Evolutionary conservation across 2,888 invertebrate genomes (phyloP), one percentile per base, ranked within the genome.

Genomic region (Nemotelus pantherinus): DNA sequence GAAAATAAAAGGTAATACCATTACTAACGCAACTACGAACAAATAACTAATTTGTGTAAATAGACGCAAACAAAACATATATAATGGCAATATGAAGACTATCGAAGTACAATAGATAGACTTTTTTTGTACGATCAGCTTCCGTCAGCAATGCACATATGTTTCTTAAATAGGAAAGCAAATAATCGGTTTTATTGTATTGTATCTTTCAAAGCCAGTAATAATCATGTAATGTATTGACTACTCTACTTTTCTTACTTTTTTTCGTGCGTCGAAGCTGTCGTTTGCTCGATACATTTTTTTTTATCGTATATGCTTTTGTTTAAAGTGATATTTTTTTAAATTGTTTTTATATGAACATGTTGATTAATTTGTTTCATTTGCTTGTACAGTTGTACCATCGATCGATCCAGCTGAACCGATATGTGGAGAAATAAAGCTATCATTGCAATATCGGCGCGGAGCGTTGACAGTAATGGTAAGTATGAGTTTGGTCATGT

Each of bases 401-500:
- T 41, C 67, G 48, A 25, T 68, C 9, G 68, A 77, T 58, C 68
- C 67, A 77, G 47, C 77, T 67, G 77, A 77, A 77, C 67, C 88
- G 82, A 86, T 90, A 79, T 90, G 91, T 81, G 95, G 95, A 2
- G 92, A 94, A 86, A 89, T 96, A 75, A 95, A 94, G 86, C 86
- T 95, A 79, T 93, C 94, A 39, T 87, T 95, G 80, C 92, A 93
- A 84, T 95, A 94, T 86, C 91, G 92, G 81, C 90, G 93, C 80
- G 93, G 92, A 70, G 90, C 92, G 6, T 89, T 96, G 76, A 91
- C 91, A 80, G 92, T 96, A 48, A 94, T 95, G 93, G 92, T 96
- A 53, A 63, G 78, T 77, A 55, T 53, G 53, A 53, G 6, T 7
- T 25, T 60, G 53, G 53, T 53, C 6, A 53, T 53, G 10, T 53